A percentile compares a stretch with the other conserved stretches of the same genome.
These are phyloP conservation scores for Pseudococcus viburni DNA, from an alignment of 2,888 invertebrate genomes.

Conservation along the genomic window DNA sequence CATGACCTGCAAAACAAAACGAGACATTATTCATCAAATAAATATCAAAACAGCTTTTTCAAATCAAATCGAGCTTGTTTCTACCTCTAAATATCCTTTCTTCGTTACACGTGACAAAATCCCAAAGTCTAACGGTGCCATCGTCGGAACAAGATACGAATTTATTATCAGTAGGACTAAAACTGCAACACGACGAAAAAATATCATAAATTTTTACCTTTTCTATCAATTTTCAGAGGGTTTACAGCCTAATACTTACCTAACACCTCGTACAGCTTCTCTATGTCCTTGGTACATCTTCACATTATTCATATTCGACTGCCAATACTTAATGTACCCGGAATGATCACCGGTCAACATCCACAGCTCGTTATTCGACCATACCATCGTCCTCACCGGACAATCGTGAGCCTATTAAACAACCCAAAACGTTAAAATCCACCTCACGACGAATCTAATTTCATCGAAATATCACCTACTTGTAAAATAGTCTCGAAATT, in stretches of 20 bases:
- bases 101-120: conserved; percentile 96
- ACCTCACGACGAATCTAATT: background rate
- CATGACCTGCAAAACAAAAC: conserved; percentile 80
- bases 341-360: conserved; percentile 99
- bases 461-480: conserved; percentile 73
- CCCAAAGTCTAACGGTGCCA: conserved; percentile 98
- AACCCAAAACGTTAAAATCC: background rate
- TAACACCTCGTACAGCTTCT: conserved; percentile 98
- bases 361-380: conserved; percentile 99
- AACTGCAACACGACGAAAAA: conserved; percentile 76
- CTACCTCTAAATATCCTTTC: conserved; percentile 90
- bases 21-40: background rate
- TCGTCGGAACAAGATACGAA: conserved; percentile 99
- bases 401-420: conserved; percentile 93
- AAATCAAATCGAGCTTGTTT: conserved; percentile 8
- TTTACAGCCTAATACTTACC: conserved; percentile 75
- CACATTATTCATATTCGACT: conserved; percentile 99
- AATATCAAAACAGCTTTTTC: too few relatives aligned
- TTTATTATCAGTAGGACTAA: conserved; percentile 98
- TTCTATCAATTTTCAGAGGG: background rate
- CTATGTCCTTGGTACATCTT: conserved; percentile 99
- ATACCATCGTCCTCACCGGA: conserved; percentile 98
- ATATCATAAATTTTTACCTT: background rate
- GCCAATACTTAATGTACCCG: conserved; percentile 99
- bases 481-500: conserved; percentile 99